Evolutionary conservation across 2,113 vertebrate genomes (phyloP).

Genomic region (Emydura subglobosa): DNA sequence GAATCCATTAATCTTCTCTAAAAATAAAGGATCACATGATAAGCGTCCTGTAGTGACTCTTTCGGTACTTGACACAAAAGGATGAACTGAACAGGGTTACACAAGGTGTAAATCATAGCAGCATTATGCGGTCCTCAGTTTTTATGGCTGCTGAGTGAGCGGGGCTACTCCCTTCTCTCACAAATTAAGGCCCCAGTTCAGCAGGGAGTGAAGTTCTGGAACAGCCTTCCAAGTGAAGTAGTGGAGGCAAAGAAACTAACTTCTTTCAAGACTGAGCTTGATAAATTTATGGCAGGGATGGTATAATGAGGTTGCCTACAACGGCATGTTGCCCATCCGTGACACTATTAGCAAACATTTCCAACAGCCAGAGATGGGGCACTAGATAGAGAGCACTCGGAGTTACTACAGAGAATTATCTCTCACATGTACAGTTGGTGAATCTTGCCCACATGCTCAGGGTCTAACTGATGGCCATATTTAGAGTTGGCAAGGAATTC

Average conservation of each 20-base stretch:
- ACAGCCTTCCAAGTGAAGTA: background rate
- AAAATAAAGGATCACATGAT: conserved; percentile 49
- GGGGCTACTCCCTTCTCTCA: background rate
- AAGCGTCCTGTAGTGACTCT: background rate
- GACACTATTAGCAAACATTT: background rate
- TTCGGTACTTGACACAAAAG: background rate
- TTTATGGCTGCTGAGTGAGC: background rate
- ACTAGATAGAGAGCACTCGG: background rate
- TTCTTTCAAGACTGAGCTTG: background rate
- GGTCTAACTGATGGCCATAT: background rate
- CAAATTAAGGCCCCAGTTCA: background rate
- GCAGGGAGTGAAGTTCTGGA: background rate
- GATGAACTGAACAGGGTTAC: background rate
- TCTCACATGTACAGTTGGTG: background rate
- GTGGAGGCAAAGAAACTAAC: background rate
- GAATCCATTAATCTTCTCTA: conserved; percentile 57
- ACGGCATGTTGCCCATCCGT: background rate
- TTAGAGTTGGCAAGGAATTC: background rate
- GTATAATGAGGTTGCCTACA: background rate
- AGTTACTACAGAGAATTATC: background rate
- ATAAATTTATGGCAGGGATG: background rate
- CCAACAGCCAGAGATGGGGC: background rate
- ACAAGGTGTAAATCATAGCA: background rate
- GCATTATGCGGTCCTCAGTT: background rate
- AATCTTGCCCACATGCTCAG: background rate